Conservation (phyloP, 2,888 invertebrate genomes). For the Yponomeuta sedellus region DNA sequence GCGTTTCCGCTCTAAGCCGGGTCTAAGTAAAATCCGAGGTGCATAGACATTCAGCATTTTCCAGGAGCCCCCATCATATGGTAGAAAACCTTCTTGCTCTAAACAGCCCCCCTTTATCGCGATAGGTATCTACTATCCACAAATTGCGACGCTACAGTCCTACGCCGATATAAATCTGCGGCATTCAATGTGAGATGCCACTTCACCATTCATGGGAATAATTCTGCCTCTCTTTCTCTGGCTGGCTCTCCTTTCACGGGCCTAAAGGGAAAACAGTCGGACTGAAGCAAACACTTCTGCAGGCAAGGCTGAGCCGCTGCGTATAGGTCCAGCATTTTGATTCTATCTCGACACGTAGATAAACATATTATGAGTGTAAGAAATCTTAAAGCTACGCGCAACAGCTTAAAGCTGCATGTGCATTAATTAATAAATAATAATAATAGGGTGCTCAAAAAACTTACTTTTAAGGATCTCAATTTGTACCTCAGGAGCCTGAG, state of each 20-base stretch:
- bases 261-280: conserved; percentile 59
- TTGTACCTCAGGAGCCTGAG: too few species aligned
- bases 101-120: conserved; percentile 16
- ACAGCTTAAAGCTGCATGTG: too few species aligned
- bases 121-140: conserved; percentile 22
- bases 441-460: too few species aligned
- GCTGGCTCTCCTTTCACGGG: conserved; percentile 57
- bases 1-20: too few species aligned
- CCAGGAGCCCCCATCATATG: too few species aligned
- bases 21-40: too few species aligned
- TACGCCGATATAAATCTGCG: conserved; percentile 22
- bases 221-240: conserved; percentile 30
- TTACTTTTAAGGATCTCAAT: too few species aligned
- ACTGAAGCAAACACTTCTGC: conserved; percentile 60
- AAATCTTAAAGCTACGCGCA: too few species aligned
- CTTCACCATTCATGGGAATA: conserved; percentile 11
- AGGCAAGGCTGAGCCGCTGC: conserved; percentile 21
- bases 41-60: too few species aligned
- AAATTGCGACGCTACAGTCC: conserved; percentile 22
- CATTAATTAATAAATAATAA: too few species aligned
- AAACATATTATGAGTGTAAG: too few species aligned
- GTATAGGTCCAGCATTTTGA: not conserved
- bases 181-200: conserved; percentile 17
- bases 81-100: not conserved
- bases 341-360: too few species aligned